Evolutionary conservation across 2,797 vertebrate species (phyloP).

Genomic region (Delichon dasypus): DNA sequence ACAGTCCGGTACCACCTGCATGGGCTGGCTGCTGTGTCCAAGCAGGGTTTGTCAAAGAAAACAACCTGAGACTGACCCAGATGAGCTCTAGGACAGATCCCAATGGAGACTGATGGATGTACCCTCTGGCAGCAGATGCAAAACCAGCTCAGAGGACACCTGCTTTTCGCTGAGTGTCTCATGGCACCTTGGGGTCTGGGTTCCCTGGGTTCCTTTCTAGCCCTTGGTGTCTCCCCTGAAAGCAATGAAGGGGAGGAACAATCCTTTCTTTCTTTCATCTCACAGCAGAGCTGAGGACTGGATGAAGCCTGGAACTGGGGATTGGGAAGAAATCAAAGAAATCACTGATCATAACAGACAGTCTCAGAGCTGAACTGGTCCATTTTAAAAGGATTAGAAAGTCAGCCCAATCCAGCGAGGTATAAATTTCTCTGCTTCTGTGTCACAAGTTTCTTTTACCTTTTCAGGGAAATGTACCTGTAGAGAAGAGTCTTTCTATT

Average conservation of each 20-base stretch:
- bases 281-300: neutral
- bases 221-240: neutral
- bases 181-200: neutral
- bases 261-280: neutral
- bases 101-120: accelerated
- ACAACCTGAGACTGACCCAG: neutral
- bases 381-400: neutral
- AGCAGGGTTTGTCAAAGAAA: neutral
- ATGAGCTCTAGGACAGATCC: neutral
- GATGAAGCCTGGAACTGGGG: neutral
- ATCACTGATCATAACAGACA: neutral
- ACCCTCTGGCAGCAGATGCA: neutral
- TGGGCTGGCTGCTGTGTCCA: neutral
- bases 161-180: neutral
- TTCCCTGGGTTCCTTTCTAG: neutral
- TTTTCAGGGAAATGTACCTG: neutral
- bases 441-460: neutral
- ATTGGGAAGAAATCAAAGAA: neutral
- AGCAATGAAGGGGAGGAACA: neutral
- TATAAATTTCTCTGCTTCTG: neutral
- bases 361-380: neutral
- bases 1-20: neutral
- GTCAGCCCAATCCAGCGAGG: neutral
- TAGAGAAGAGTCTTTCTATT: neutral
- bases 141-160: neutral